A percentile compares a stretch with the other conserved stretches of the same genome.
Evolutionary conservation across 2,113 vertebrate species (phyloP).

Genomic region (Ranitomeya imitator): DNA sequence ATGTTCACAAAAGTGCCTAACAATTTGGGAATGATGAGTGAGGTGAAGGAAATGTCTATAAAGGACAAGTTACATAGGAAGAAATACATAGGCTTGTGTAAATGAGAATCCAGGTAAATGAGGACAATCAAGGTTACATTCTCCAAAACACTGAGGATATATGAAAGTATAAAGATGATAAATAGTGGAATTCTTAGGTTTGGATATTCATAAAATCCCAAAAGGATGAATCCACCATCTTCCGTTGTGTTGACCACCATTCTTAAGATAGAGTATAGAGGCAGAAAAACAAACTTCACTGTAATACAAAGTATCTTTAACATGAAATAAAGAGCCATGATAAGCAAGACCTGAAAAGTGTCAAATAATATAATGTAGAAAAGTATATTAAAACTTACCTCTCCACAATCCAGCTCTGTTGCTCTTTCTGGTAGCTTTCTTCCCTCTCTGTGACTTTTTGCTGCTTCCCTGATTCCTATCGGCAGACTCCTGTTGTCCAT

Average conservation of each 20-base stretch:
- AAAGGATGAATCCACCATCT: background rate
- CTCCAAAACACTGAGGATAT: background rate
- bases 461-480: no score
- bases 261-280: background rate
- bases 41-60: constrained; percentile 12
- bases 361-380: background rate
- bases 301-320: background rate
- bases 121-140: background rate
- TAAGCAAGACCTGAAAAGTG: background rate
- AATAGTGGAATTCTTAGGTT: background rate
- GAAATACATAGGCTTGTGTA: constrained; percentile 26
- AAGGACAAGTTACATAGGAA: constrained; percentile 25
- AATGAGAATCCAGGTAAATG: background rate
- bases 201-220: constrained; percentile 23
- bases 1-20: background rate
- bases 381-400: no score
- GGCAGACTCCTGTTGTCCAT: no score
- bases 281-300: background rate
- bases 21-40: constrained; percentile 17
- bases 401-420: no score
- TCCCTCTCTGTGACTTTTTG: no score
- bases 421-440: no score
- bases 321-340: background rate
- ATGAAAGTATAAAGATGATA: background rate
- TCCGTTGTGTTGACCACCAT: constrained; percentile 10